Conservation (phyloP, 2,888 invertebrate species). For the Panzeria rudis region DNA sequence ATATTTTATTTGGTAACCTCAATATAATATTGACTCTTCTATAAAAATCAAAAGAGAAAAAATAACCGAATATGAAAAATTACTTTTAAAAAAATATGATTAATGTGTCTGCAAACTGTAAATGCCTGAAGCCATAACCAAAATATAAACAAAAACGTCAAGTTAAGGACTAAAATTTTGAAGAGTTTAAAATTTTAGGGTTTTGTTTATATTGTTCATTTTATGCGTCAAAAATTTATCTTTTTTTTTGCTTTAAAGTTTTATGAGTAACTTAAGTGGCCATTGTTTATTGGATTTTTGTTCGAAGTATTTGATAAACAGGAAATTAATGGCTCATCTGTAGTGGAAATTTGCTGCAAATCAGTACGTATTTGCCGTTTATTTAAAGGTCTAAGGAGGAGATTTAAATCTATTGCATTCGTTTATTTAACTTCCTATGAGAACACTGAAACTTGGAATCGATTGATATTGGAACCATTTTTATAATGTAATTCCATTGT, state of each 20-base stretch:
- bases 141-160: constrained; percentile 22
- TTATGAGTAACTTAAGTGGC: constrained; percentile 17
- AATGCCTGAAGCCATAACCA: constrained; percentile 55
- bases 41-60: constrained; percentile 6
- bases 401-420: too few species aligned
- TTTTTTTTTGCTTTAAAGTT: constrained; percentile 10
- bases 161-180: constrained; percentile 54
- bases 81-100: constrained; percentile 62
- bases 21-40: constrained; percentile 67
- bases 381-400: background rate
- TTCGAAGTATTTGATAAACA: constrained; percentile 28
- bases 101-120: constrained; percentile 72
- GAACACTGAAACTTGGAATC: too few species aligned
- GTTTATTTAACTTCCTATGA: background rate
- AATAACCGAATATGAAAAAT: constrained; percentile 25
- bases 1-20: constrained; percentile 32
- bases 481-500: too few species aligned
- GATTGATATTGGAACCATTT: too few species aligned
- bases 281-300: constrained; percentile 50
- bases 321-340: constrained; percentile 68
- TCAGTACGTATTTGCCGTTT: background rate
- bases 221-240: constrained; percentile 4
- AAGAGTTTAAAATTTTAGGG: constrained; percentile 60
- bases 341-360: constrained; percentile 34
- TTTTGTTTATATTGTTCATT: constrained; percentile 43